These are phyloP conservation scores for Tortricodes alternella DNA, from an alignment of 2,888 invertebrate species.

Conservation along the genomic window DNA sequence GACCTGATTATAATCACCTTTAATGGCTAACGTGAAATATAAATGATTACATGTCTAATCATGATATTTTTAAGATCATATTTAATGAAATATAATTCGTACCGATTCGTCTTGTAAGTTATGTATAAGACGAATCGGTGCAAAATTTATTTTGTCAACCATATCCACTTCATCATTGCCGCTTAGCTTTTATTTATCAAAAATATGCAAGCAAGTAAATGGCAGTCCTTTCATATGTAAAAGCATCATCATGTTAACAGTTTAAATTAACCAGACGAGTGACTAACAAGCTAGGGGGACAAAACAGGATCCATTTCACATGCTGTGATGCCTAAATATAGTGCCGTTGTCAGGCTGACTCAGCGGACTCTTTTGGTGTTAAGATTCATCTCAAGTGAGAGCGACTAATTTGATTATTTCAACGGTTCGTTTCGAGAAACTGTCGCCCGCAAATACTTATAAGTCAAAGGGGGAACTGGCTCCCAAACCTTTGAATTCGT, in stretches of 20 bases:
- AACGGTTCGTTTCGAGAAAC: not conserved
- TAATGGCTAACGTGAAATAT: no score
- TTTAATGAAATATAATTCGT: no score
- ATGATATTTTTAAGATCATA: no score
- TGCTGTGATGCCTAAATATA: constrained; percentile 17
- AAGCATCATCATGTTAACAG: not conserved
- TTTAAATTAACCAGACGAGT: constrained; percentile 12
- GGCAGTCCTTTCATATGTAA: not conserved
- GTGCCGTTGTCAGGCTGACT: constrained; percentile 21
- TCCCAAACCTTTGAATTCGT: constrained; percentile 1
- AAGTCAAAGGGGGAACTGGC: no score
- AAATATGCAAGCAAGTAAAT: not conserved
- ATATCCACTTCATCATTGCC: no score
- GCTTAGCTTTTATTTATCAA: not conserved
- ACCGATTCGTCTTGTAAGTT: no score
- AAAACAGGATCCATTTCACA: not conserved
- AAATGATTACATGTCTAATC: no score
- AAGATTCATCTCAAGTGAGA: constrained; percentile 6
- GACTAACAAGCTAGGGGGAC: no score
- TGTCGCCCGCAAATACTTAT: no score
- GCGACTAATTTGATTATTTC: constrained; percentile 2
- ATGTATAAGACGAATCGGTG: no score
- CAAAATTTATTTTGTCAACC: no score
- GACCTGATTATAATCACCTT: no score
- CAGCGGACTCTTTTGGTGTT: constrained; percentile 14